These are phyloP conservation scores for Perizoma affinitatum DNA, from an alignment of 2,888 invertebrate genomes.

Conservation along the genomic window DNA sequence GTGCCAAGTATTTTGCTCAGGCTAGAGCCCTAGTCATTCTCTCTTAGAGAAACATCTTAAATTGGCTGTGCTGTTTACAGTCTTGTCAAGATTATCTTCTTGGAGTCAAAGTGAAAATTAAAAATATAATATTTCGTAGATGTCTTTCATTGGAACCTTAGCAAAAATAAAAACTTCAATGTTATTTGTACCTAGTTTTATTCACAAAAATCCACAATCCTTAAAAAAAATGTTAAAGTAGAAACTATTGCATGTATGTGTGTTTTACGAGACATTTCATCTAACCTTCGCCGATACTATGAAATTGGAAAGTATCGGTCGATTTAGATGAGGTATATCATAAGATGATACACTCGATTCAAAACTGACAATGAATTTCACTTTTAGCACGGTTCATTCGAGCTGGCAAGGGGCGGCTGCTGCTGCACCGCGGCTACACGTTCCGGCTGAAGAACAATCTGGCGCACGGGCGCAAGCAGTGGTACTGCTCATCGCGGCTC, in stretches of 20 bases:
- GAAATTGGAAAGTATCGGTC: not conserved
- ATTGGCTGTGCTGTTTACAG: conserved; percentile 7
- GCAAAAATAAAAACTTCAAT: conserved; percentile 10
- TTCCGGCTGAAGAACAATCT: conserved; percentile 79
- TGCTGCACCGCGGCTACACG: conserved; percentile 78
- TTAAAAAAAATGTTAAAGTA: not conserved
- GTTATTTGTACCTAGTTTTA: conserved; percentile 10
- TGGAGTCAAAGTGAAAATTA: conserved; percentile 26
- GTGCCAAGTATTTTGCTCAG: conserved; percentile 55
- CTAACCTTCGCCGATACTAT: conserved; percentile 5
- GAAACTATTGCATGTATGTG: conserved; percentile 4
- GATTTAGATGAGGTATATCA: conserved; percentile 17
- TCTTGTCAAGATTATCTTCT: conserved; percentile 6
- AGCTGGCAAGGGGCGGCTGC: conserved; percentile 75
- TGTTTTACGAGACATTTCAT: conserved; percentile 11
- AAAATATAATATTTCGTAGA: conserved; percentile 15
- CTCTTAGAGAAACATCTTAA: conserved; percentile 38
- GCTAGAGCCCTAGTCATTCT: conserved; percentile 24
- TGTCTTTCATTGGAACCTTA: conserved; percentile 16
- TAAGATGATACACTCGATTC: not conserved
- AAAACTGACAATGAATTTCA: conserved; percentile 44
- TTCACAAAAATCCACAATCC: not conserved
- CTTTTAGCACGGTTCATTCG: conserved; percentile 77
- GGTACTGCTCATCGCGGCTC: conserved; percentile 79
- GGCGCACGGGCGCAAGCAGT: conserved; percentile 80